These are phyloP conservation scores for Campoplex capitator DNA, from an alignment of 2,888 invertebrate species.

Conservation along the genomic window DNA sequence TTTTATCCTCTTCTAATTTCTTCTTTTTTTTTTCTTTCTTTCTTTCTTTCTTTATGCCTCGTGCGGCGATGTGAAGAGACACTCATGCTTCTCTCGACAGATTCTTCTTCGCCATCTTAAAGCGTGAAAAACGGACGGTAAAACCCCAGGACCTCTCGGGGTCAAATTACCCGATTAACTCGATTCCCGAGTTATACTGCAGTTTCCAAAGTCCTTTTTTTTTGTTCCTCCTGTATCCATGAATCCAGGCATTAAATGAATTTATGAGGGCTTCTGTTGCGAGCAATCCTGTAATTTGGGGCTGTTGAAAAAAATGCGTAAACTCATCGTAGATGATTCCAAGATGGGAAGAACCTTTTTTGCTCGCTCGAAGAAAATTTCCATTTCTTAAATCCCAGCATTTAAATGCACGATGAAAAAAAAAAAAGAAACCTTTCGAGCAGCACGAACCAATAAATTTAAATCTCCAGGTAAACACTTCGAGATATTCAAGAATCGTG, in stretches of 20 bases:
- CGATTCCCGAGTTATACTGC: constrained; percentile 3
- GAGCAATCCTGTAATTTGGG: neutral
- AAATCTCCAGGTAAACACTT: neutral
- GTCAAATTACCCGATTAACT: constrained; percentile 20
- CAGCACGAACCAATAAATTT: neutral
- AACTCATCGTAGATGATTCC: neutral
- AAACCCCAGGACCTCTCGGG: neutral
- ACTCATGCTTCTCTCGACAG: constrained; percentile 22
- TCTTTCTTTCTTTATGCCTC: constrained; percentile 29
- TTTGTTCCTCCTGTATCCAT: neutral
- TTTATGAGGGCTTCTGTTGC: neutral
- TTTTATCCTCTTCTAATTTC: constrained; percentile 39
- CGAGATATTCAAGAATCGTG: neutral
- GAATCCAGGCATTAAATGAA: neutral
- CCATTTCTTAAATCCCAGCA: neutral
- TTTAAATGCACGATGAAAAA: too few relatives aligned
- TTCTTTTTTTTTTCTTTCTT: neutral
- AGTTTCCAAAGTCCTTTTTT: neutral
- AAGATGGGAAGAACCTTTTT: neutral
- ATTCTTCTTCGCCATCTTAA: neutral
- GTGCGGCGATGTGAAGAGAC: constrained; percentile 40
- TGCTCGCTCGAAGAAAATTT: neutral
- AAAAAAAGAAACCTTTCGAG: neutral
- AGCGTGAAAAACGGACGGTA: constrained; percentile 20
- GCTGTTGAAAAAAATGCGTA: neutral